Evolutionary conservation across 2,113 vertebrate species (phyloP), one percentile per base, ranked within the genome.

Genomic region (Melierax canorus): DNA sequence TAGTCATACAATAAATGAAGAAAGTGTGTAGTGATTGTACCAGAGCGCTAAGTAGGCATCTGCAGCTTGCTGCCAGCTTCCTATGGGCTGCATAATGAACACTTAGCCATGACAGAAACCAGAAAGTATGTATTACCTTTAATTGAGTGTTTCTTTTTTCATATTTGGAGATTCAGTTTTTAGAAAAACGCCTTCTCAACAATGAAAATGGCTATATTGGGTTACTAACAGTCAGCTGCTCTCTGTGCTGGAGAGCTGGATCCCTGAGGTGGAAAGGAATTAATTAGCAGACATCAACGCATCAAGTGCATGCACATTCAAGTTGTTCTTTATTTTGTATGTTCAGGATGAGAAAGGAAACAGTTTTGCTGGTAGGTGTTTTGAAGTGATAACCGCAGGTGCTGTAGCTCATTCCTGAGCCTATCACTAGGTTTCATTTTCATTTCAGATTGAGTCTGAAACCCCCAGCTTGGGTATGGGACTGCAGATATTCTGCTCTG

Each of bases 261-360:
- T 73, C 51, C 56, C 53, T 50, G 41, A 69, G 48, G 39, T 46
- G 64, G 86, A 84, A 36, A 45, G 39, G 32, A 58, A 43, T 53
- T 86, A 24, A 55, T 83, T 6, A 45, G 56, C 38, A 62, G 53
- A 50, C 9, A 50, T 18, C 10, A 66, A 24, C 55, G 27, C 22
- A 36, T 36, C 30, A n/a, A 46, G 64, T 45, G n/a, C 55, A 7
- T 1, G 4, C 23, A 9, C 14, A 12, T 36, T 43, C 1, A 2
- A 51, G 30, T 50, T 80, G 53, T 11, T 55, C 43, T 64, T 80
- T 77, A 27, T 86, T 76, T 74, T 23, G 8, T 63, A 9, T 36
- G 20, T 64, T 88, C 26, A 34, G 78, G 39, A 38, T 67, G 56
- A 50, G 34, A 71, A 82, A 59, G 76, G 63, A 77, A 86, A 22